Conservation (phyloP, 2,888 invertebrate species). For the Copidosoma aretas region DNA sequence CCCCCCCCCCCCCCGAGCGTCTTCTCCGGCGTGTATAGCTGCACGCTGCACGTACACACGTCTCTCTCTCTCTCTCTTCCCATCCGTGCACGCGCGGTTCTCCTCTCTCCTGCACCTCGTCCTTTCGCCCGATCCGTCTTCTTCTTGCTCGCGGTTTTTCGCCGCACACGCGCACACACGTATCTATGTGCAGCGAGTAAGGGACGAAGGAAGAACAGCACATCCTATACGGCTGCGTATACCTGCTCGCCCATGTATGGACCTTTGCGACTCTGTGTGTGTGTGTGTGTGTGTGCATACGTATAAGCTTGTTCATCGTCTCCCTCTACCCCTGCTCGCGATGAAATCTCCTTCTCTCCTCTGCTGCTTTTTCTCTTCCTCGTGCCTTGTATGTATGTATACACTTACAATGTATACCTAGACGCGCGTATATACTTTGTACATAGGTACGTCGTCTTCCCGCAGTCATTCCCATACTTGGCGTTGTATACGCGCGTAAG, state of each 20-base stretch:
- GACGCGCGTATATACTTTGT: too few species aligned
- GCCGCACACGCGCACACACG: not conserved
- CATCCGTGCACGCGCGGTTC: constrained; percentile 4
- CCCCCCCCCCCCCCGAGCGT: not conserved
- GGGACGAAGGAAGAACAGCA: too few species aligned
- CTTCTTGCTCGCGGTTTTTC: constrained; percentile 25
- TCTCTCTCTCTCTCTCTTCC: constrained; percentile 21
- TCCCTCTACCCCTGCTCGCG: not conserved
- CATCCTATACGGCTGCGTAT: too few species aligned
- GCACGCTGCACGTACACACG: constrained; percentile 29
- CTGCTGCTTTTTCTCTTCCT: not conserved
- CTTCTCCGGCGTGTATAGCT: constrained; percentile 41
- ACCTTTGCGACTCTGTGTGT: too few species aligned
- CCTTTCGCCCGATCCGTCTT: constrained; percentile 23
- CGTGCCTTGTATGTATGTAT: not conserved
- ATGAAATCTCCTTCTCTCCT: not conserved
- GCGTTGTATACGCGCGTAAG: too few species aligned
- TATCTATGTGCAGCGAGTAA: too few species aligned
- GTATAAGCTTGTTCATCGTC: not conserved
- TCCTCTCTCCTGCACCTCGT: constrained; percentile 44
- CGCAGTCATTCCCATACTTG: too few species aligned
- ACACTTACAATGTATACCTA: too few species aligned
- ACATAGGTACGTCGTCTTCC: too few species aligned
- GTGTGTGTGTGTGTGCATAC: too few species aligned
- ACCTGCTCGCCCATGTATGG: too few species aligned